Conservation (phyloP, 1,140 invertebrate genomes). For the Pogonognathellus flavescens region DNA sequence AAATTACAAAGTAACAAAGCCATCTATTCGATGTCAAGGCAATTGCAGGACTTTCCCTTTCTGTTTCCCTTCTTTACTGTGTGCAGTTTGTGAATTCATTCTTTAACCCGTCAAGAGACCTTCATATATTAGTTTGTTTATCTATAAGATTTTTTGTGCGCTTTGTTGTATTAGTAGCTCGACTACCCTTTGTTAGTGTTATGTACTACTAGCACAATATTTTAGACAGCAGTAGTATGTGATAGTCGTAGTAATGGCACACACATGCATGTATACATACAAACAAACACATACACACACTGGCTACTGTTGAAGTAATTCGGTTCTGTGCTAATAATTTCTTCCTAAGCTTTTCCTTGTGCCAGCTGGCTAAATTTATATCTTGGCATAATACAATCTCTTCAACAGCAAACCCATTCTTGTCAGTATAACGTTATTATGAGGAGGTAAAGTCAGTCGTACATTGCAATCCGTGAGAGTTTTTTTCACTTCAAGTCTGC, state of each 20-base stretch:
- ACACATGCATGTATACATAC: too few species aligned
- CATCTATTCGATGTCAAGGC: conserved; percentile 12
- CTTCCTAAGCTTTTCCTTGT: conserved; percentile 40
- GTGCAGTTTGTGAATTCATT: neutral
- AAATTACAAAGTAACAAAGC: conserved; percentile 22
- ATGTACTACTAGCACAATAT: too few species aligned
- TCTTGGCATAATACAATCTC: conserved; percentile 47
- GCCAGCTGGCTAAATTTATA: conserved; percentile 31
- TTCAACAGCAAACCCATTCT: conserved; percentile 25
- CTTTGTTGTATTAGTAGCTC: neutral
- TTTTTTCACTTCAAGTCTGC: neutral
- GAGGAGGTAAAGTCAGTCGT: conserved; percentile 19
- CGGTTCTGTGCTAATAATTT: conserved; percentile 43
- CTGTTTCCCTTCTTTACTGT: neutral
- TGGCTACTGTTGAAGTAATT: conserved; percentile 1
- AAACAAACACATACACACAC: neutral
- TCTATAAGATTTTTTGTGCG: neutral
- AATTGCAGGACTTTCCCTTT: conserved; percentile 25
- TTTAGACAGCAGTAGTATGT: too few species aligned
- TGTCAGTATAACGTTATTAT: conserved; percentile 43
- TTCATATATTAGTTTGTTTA: neutral
- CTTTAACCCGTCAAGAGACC: neutral
- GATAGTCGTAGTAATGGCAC: too few species aligned
- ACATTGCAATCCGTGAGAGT: neutral
- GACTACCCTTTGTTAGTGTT: too few species aligned